phyloP scores from a whole-genome alignment of 2,888 invertebrate species.

The Vandiemenella viatica region DNA sequence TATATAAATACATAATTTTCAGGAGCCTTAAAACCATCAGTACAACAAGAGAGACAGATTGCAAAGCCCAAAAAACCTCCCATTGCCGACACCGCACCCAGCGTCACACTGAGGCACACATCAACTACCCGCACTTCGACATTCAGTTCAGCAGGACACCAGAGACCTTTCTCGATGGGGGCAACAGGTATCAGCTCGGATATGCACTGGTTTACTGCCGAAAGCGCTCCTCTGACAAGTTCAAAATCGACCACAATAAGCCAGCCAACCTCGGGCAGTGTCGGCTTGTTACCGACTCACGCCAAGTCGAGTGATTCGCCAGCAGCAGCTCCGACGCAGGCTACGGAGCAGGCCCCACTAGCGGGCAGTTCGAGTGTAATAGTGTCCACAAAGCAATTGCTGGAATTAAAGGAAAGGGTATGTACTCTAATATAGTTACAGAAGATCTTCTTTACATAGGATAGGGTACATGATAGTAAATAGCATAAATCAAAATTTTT shows the following conservation, averaged over 20 bases:
- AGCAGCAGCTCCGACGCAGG: background rate
- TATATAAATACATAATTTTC: too few relatives aligned
- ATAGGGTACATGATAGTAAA: too few relatives aligned
- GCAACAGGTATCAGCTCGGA: background rate
- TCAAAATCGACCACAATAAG: conserved; percentile 1
- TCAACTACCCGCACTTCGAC: conserved; percentile 4
- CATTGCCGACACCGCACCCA: background rate
- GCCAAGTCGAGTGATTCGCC: background rate
- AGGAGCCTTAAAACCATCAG: too few relatives aligned
- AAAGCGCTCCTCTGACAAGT: conserved; percentile 2
- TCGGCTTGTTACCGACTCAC: background rate
- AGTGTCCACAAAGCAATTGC: background rate
- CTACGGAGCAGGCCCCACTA: background rate
- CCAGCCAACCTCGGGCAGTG: background rate
- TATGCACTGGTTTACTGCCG: background rate
- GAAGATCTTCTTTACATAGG: too few relatives aligned
- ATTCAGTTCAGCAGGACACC: background rate
- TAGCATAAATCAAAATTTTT: too few relatives aligned
- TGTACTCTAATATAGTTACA: too few relatives aligned
- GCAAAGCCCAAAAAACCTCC: too few relatives aligned
- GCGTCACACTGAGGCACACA: conserved; percentile 6
- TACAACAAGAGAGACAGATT: too few relatives aligned
- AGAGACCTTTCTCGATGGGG: background rate
- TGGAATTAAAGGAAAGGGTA: background rate
- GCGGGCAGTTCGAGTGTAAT: background rate